Evolutionary conservation across 2,888 invertebrate species (phyloP).

Genomic region (Diarsia mendica): DNA sequence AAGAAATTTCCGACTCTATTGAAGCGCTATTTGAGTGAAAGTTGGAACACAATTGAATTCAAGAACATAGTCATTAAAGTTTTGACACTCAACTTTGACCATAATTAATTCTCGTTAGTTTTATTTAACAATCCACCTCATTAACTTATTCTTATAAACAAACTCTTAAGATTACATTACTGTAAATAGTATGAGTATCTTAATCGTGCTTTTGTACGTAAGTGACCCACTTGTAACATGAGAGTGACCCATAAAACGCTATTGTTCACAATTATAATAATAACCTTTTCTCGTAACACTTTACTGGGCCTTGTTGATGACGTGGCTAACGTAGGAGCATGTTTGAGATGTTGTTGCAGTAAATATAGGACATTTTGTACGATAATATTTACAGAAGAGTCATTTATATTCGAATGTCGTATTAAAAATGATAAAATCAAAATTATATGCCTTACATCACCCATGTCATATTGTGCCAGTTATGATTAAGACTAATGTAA

Average conservation of each 20-base stretch:
- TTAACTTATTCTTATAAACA: constrained; percentile 22
- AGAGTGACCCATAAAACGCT: constrained; percentile 67
- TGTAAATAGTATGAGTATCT: constrained; percentile 45
- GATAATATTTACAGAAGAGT: background rate
- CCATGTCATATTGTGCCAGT: background rate
- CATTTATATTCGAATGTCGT: too few species aligned
- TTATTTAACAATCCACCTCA: constrained; percentile 10
- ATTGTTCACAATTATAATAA: constrained; percentile 65
- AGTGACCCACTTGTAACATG: constrained; percentile 67
- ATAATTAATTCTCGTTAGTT: background rate
- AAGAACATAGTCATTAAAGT: constrained; percentile 3
- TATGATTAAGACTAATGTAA: background rate
- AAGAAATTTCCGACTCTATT: background rate
- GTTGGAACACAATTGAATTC: background rate
- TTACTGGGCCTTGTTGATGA: constrained; percentile 51
- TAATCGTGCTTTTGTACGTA: constrained; percentile 69
- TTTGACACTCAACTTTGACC: constrained; percentile 16
- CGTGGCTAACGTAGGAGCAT: constrained; percentile 16
- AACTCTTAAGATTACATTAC: constrained; percentile 19
- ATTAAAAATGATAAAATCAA: background rate
- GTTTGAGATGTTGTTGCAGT: background rate
- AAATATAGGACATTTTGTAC: background rate
- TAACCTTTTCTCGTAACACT: constrained; percentile 62
- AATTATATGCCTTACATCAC: background rate
- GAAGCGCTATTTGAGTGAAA: background rate